Evolutionary conservation across 2,888 invertebrate genomes (phyloP).

Genomic region (Hanleya hanleyi): DNA sequence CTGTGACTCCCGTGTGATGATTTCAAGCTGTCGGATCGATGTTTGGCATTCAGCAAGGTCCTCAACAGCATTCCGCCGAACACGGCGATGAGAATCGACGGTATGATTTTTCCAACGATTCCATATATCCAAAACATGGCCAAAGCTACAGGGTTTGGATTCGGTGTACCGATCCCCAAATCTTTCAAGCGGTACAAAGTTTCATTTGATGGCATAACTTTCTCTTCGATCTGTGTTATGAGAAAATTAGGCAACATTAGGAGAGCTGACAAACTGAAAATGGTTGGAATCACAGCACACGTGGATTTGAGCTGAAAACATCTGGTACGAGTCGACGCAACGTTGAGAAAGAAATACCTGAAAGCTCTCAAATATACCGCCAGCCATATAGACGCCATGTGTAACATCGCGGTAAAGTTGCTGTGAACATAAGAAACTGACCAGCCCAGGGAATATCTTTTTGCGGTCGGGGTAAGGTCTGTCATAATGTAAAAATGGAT

Average conservation of each 20-base stretch:
- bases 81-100: slow-evolving; percentile 89
- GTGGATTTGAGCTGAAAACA: slow-evolving; percentile 80
- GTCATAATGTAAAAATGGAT: slow-evolving; percentile 77
- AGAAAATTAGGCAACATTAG: slow-evolving; percentile 90
- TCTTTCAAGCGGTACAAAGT: slow-evolving; percentile 48
- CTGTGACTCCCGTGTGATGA: slow-evolving; percentile 16
- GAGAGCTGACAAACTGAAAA: slow-evolving; percentile 85
- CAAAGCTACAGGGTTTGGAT: slow-evolving; percentile 47
- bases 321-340: slow-evolving; percentile 83
- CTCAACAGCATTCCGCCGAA: slow-evolving; percentile 72
- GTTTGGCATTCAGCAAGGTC: slow-evolving; percentile 47
- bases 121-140: slow-evolving; percentile 91
- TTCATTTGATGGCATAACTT: background rate
- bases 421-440: slow-evolving; percentile 81
- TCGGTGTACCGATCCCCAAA: slow-evolving; percentile 43
- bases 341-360: slow-evolving; percentile 82
- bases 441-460: slow-evolving; percentile 67
- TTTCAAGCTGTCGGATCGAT: slow-evolving; percentile 37
- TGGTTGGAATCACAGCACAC: slow-evolving; percentile 84
- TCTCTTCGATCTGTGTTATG: slow-evolving; percentile 80
- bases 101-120: slow-evolving; percentile 91
- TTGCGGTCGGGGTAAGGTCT: slow-evolving; percentile 39
- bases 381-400: slow-evolving; percentile 94
- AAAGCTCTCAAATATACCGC: slow-evolving; percentile 93
- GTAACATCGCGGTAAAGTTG: slow-evolving; percentile 88